phyloP scores from a whole-genome alignment of 2,888 invertebrate genomes.

The Ectemnius continuus region DNA sequence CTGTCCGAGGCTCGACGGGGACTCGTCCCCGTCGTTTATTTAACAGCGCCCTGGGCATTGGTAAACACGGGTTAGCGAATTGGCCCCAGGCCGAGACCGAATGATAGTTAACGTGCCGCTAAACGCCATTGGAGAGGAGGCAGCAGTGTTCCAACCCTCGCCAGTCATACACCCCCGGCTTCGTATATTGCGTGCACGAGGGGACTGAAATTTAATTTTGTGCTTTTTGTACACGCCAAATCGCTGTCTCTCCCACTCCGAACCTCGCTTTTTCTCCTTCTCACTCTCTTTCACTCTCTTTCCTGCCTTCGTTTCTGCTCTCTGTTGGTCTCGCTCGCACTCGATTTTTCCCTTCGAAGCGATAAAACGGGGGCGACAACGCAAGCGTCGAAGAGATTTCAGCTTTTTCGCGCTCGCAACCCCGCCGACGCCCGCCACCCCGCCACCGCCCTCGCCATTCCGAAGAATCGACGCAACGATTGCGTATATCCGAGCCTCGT shows the following conservation, averaged over 20 bases:
- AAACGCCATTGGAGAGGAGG: conserved; percentile 75
- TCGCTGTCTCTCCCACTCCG: conserved; percentile 57
- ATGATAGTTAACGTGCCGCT: conserved; percentile 77
- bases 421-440: too few relatives aligned
- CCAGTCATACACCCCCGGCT: conserved; percentile 53
- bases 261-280: neutral
- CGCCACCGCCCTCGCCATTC: conserved; percentile 3
- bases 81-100: conserved; percentile 75
- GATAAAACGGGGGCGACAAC: conserved; percentile 50
- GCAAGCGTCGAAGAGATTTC: conserved; percentile 57
- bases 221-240: conserved; percentile 76
- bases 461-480: conserved; percentile 17
- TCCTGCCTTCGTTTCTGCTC: neutral
- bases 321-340: neutral
- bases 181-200: conserved; percentile 72
- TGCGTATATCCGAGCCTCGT: conserved; percentile 18
- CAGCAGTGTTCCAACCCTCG: conserved; percentile 53
- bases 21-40: conserved; percentile 74
- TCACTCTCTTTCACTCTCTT: conserved; percentile 12
- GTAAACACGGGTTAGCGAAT: conserved; percentile 78
- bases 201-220: conserved; percentile 77
- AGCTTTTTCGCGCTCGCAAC: conserved; percentile 10
- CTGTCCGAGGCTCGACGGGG: conserved; percentile 53
- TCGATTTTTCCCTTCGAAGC: conserved; percentile 24
- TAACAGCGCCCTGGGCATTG: conserved; percentile 77